phyloP scores from a whole-genome alignment of 37 sponge, comb jelly and placozoan genomes.

The Dysidea cf. avara region DNA sequence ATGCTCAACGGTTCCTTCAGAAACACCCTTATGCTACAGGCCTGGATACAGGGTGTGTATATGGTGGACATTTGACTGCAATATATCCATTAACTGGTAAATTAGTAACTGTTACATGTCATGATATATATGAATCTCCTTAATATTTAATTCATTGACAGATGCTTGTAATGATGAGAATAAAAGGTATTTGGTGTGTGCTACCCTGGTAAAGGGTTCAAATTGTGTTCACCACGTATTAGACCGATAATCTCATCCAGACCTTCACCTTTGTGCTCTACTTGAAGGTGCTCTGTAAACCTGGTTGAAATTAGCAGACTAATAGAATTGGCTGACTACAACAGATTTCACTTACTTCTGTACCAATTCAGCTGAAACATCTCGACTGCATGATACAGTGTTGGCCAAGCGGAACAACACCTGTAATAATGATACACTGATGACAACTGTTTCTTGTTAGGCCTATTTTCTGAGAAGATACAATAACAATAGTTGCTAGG shows the following conservation, averaged over 20 bases:
- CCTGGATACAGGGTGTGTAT: constrained; percentile 84
- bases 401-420: constrained; percentile 60
- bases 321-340: too few relatives aligned
- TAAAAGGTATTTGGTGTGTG: not conserved
- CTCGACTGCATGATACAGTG: constrained; percentile 37
- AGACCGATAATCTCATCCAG: too few relatives aligned
- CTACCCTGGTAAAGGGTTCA: too few relatives aligned
- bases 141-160: too few relatives aligned
- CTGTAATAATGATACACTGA: constrained; percentile 9
- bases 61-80: constrained; percentile 73
- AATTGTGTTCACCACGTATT: too few relatives aligned
- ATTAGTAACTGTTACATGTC: too few relatives aligned
- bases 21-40: constrained; percentile 64
- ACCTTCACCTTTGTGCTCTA: constrained; percentile 2
- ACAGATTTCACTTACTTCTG: constrained; percentile 52
- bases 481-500: too few relatives aligned
- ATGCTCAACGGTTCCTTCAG: constrained; percentile 63
- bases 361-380: constrained; percentile 61
- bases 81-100: constrained; percentile 35
- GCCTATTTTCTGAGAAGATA: too few relatives aligned
- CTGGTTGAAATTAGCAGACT: constrained; percentile 18
- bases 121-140: too few relatives aligned
- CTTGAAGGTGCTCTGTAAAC: constrained; percentile 74
- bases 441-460: not conserved
- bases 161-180: too few relatives aligned